Base-by-base conservation (phyloP, 2,113 vertebrate species). In the Bucco capensis region DNA sequence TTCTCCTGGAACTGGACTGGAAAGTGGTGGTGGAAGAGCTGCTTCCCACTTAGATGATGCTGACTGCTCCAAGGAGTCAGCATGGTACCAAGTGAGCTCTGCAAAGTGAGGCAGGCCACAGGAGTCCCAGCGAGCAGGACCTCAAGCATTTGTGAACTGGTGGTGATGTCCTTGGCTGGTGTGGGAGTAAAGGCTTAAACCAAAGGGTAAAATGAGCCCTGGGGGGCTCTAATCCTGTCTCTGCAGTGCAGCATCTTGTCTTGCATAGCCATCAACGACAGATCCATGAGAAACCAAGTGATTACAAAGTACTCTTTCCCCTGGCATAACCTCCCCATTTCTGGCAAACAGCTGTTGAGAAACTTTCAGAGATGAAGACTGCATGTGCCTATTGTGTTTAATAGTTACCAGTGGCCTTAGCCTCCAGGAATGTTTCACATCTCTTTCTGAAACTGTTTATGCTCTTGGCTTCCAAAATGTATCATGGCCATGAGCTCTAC, bases 1-100 rank as follows among this genome's bases (percentile, higher is more conserved):
- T 81, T 53, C 21, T 51, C 22, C 56, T 70, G 44, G 35, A 53
- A 40, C 7, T 54, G 64, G 25, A 22, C 37, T 72, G 46, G 40
- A 65, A 24, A 19, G n/a, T 83, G 47, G n/a, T 24, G 27, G 14
- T 76, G 30, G 51, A 40, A 80, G 25, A 65, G 19, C 19, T 80
- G 33, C 21, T 82, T 14, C 47, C 22, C 3, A 2, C 46, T 9
- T 42, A 65, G 40, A 21, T 2, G 17, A 8, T 8, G 6, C 18
- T 1, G 0, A 3, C 64, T 83, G n/a, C 54, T 21, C 9, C 6
- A 25, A 6, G 0, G 1, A 53, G 40, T 5, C 3, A 1, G 15
- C 58, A 62, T 33, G 64, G 58, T 40, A 30, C 33, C 18, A 5
- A 73, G 37, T 12, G 65, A 72, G 37, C 44, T 58, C 57, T 51